A percentile compares a stretch with the other conserved stretches of the same genome.
Conservation (phyloP, 1,140 invertebrate genomes). For the Drosophila gunungcola region DNA sequence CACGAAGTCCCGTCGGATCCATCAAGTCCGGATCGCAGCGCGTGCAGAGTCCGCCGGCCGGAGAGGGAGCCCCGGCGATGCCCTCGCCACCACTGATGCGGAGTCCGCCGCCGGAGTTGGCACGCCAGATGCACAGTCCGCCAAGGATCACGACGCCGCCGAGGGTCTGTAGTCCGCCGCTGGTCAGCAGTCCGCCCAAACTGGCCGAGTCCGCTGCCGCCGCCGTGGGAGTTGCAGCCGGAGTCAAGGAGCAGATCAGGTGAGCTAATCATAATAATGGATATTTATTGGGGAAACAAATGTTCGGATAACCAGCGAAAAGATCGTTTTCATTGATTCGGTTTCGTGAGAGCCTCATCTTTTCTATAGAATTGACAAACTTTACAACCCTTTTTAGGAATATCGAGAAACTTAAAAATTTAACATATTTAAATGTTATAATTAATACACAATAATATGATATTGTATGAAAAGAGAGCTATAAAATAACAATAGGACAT, state of each 20-base stretch:
- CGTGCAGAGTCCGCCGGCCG: conserved; percentile 70
- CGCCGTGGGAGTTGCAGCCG: conserved; percentile 23
- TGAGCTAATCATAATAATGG: conserved; percentile 6
- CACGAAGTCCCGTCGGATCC: conserved; percentile 51
- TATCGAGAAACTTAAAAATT: too few relatives aligned
- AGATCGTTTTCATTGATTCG: too few relatives aligned
- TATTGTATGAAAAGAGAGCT: not conserved
- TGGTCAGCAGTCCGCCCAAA: conserved; percentile 79
- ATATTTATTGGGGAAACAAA: too few relatives aligned
- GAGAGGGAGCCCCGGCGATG: conserved; percentile 74
- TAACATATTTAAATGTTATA: too few relatives aligned
- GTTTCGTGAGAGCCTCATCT: too few relatives aligned
- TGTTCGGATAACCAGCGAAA: too few relatives aligned
- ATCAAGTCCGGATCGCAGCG: conserved; percentile 66
- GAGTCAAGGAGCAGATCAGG: conserved; percentile 36
- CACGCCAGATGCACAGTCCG: conserved; percentile 78
- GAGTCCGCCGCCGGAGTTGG: conserved; percentile 57
- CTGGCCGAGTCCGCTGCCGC: conserved; percentile 59
- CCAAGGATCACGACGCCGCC: conserved; percentile 79
- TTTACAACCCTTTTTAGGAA: too few relatives aligned
- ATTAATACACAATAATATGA: too few relatives aligned
- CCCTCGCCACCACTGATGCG: conserved; percentile 79
- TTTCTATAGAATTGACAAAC: too few relatives aligned
- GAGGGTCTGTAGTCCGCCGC: conserved; percentile 73
- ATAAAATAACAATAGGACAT: not conserved